Conservation (phyloP, 2,113 vertebrate species). For the Oceanodroma tethys region DNA sequence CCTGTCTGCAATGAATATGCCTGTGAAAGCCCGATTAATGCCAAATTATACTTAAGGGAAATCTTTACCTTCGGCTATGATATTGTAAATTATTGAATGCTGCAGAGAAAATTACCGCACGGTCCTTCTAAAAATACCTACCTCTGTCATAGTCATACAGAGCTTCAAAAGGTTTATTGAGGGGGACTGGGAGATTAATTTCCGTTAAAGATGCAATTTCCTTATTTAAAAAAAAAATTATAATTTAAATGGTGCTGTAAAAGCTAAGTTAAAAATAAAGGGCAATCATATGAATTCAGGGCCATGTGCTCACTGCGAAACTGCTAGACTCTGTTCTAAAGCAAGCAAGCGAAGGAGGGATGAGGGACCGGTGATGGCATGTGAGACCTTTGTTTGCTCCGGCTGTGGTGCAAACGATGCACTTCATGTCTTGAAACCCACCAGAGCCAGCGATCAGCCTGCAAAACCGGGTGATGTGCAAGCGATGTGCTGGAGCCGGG, state of each 20-base stretch:
- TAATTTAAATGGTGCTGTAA: slow-evolving; percentile 29
- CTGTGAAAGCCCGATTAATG: slow-evolving; percentile 50
- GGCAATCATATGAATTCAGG: background rate
- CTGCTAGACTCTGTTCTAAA: background rate
- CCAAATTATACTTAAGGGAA: slow-evolving; percentile 66
- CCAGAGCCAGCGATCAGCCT: background rate
- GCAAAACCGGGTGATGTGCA: background rate
- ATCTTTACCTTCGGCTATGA: slow-evolving; percentile 46
- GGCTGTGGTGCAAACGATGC: background rate
- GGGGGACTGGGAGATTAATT: slow-evolving; percentile 46
- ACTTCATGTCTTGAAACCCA: background rate
- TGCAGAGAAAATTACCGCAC: slow-evolving; percentile 19
- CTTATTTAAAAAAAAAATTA: background rate
- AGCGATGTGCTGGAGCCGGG: background rate
- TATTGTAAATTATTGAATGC: slow-evolving; percentile 55
- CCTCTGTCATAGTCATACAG: slow-evolving; percentile 15
- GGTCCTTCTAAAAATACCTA: slow-evolving; percentile 41
- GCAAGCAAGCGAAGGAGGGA: background rate
- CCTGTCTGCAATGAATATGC: slow-evolving; percentile 52
- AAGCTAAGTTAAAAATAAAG: slow-evolving; percentile 1
- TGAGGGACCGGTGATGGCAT: background rate
- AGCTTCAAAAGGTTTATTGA: slow-evolving; percentile 49
- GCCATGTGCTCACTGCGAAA: background rate
- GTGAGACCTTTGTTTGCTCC: background rate
- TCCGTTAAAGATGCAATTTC: slow-evolving; percentile 59